Base-by-base conservation (phyloP, 2,888 invertebrate genomes). In the Cactoblastis cactorum region DNA sequence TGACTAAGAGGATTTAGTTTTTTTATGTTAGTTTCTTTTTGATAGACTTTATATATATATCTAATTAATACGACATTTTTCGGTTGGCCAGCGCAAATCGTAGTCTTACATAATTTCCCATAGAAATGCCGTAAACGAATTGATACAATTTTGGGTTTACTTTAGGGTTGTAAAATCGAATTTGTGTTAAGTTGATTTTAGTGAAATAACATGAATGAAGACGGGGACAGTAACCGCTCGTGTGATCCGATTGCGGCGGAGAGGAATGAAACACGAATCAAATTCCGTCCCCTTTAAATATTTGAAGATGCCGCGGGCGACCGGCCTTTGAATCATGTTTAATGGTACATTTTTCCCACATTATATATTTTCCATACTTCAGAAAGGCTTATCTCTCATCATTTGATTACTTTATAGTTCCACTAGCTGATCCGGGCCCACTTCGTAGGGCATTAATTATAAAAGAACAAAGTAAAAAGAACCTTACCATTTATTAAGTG, bases 241-340 rank as follows among this genome's bases (percentile, higher is more conserved):
- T 81, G 85, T 84, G 86, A 89, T 89, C 82, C 79, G 80, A 89
- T 89, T 89, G 82, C 74, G 78, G 56, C 69, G 67, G 64, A 59
- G 64, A 66, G 67, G 28, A 28, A 28, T 28, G 28, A 28, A 28
- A 28, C 4, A 68, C 70, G 68, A 82, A 84, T 84, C 80, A 73
- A 78, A 87, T 83, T 83, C 80, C 65, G 70, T 65, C 78, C 82
- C 84, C 83, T 86, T 85, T 86, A 86, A 88, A 90, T 88, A 89
- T 89, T 89, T 86, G 81, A 88, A 80, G 69, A 77, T 66, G 75
- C 70, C 72, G 57, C 51, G 53, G 63, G 68, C 69, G 68, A 66
- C 56, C 61, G 54, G 62, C 63, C 63, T 59, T 46, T 38, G 45
- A 45, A 33, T 50, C 15, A 28, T 43, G 11, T 15, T 11, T 28